Base-by-base conservation (phyloP, 2,113 vertebrate species). In the Plecturocebus donacophilus region DNA sequence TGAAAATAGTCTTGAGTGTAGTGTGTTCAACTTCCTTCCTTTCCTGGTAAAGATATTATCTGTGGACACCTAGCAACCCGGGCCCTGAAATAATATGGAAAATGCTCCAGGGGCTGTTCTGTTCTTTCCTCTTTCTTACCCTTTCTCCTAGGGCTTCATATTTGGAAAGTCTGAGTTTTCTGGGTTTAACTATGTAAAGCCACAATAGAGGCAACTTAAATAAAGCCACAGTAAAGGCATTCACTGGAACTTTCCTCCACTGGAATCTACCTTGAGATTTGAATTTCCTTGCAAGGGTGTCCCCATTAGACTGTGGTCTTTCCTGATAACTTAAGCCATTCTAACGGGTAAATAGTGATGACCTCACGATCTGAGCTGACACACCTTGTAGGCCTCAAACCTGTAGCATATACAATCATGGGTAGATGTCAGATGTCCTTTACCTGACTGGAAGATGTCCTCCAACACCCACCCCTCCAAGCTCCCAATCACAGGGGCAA, bases 21-120 rank as follows among this genome's bases (percentile, higher is more conserved):
- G 71, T 94, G 45, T 66, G 61, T 92, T 88, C 79, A 64, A 71
- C 73, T 86, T 96, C 77, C 13, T 81, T 91, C 30, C 79, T 95
- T 90, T 92, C 93, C 92, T 92, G 61, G 68, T 79, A 90, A 96
- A 97, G 95, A 68, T 79, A 94, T 90, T 75, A 92, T 92, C 91
- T 91, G 85, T 96, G 95, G 88, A 96, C 94, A 93, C 91, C 92
- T 94, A 96, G 96, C 94, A 97, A 95, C 96, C 83, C 47, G 77
- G 94, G 86, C 92, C 96, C 93, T 91, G 70, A 98, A 95, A 97
- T 96, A 58, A 75, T 75, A 71, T 96, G 91, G 93, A 88, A 97
- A 97, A 92, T 47, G 80, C 23, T 96, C 92, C 94, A 93, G 90
- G 73, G 49, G 42, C 47, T 8, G 13, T 40, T 85, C 42, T 87